A percentile compares a stretch with the other conserved stretches of the same genome.
Conservation (phyloP, 2,888 invertebrate genomes). For the Cataglyphis livida region DNA sequence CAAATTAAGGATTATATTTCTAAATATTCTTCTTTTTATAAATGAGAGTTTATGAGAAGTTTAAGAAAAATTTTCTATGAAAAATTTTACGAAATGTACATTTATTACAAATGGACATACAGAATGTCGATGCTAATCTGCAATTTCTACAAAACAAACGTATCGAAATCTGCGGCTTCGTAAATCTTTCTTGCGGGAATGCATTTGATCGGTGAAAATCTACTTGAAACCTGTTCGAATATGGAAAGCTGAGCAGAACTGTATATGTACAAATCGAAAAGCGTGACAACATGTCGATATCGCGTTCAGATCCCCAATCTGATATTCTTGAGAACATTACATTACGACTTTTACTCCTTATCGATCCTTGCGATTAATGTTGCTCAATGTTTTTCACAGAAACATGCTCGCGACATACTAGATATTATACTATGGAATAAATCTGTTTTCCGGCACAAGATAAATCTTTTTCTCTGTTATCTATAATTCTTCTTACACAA, state of each 20-base stretch:
- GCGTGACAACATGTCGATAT: constrained; percentile 3
- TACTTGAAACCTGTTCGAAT: constrained; percentile 43
- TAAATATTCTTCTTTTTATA: not conserved
- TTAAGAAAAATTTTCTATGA: not conserved
- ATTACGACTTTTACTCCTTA: constrained; percentile 64
- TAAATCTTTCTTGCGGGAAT: constrained; percentile 56
- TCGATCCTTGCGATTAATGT: constrained; percentile 55
- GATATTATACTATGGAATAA: not conserved
- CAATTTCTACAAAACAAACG: not conserved
- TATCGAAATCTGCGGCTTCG: constrained; percentile 13
- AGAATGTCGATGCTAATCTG: not conserved
- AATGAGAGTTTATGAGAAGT: not conserved
- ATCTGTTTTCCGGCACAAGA: not conserved
- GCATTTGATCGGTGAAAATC: constrained; percentile 50
- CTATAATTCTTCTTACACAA: not conserved
- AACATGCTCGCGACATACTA: not conserved
- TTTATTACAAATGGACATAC: too few relatives aligned
- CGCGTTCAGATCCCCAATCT: constrained; percentile 4
- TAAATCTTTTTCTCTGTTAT: not conserved
- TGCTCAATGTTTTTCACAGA: constrained; percentile 37
- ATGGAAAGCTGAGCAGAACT: constrained; percentile 55
- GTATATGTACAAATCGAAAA: constrained; percentile 54
- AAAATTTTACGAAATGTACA: not conserved
- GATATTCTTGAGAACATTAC: constrained; percentile 28
- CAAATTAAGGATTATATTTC: not conserved